Base-by-base conservation (phyloP, 2,888 invertebrate species). In the Bombylius discolor region DNA sequence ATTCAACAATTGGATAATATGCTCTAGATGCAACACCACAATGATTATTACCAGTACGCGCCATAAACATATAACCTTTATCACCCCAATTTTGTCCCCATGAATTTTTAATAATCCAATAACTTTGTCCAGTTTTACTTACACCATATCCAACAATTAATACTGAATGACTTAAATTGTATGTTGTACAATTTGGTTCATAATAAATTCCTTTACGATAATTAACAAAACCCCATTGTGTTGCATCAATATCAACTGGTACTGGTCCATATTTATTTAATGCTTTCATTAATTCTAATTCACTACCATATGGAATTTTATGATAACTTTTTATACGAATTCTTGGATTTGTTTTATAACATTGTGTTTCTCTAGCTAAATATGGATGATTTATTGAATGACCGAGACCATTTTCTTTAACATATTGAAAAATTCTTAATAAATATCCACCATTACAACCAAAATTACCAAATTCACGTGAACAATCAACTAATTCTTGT, bases 161-260 rank as follows among this genome's bases (percentile, higher is more conserved):
- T 8, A 56, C 36, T 56, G 88, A 91, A 66, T 92, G 92, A 71
- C 91, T 89, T 42, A 91, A 77, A 56, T 77, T 71, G 13, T 74
- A 68, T 4, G 79, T 68, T 58, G 83, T 82, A 75, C 92, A 92
- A 58, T 82, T 76, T 51, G 81, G 80, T 62, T 89, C 89, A 68
- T 78, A 81, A 75, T 89, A 91, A 56, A 90, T 81, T 32, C 86
- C 86, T 62, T 76, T 72, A 8, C 80, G 78, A 74, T 90, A 90
- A 68, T 86, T 83, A 74, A 88, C 88, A 82, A 90, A 89, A 62
- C 81, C 80, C 66, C 79, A 76, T 62, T 81, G 84, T 55, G 83
- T 81, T 60, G 90, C 90, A 76, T 92, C 90, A 68, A 91, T 89
- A 65, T 87, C 89, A 47, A 90, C 83, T 13, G 88, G 81, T 52